phyloP scores from a whole-genome alignment of 2,113 vertebrate species.

The Alaudala cheleensis region DNA sequence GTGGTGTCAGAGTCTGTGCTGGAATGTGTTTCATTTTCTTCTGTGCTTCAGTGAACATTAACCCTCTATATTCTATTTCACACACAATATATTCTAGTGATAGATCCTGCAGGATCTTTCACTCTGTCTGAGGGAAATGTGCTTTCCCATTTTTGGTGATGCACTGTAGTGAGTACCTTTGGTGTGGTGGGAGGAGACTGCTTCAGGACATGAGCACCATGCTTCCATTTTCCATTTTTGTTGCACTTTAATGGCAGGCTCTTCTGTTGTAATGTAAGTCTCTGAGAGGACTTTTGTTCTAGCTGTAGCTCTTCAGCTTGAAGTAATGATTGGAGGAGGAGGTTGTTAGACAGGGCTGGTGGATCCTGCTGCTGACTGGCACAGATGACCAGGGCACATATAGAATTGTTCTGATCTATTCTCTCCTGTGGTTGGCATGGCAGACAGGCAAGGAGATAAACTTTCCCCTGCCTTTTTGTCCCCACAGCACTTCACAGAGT shows the following conservation, averaged over 20 bases:
- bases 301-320: background rate
- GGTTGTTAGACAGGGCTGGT: background rate
- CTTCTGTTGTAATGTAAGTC: background rate
- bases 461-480: background rate
- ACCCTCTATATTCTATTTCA: background rate
- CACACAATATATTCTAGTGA: background rate
- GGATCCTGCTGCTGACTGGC: constrained; percentile 32
- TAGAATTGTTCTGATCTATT: background rate
- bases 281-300: constrained; percentile 16
- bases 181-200: background rate
- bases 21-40: background rate
- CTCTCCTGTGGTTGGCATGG: background rate
- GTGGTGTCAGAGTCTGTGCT: background rate
- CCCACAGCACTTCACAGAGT: constrained; percentile 91
- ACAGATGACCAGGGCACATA: background rate
- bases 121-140: background rate
- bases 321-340: background rate
- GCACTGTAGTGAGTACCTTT: background rate
- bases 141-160: background rate
- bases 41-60: background rate
- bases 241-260: background rate
- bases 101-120: background rate
- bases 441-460: background rate
- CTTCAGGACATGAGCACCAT: background rate
- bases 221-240: background rate